Percentiles rank a stretch among this genome's conserved stretches.
These are phyloP conservation scores for Lasioglossum marginatum DNA, from an alignment of 2,888 invertebrate species.

Conservation along the genomic window DNA sequence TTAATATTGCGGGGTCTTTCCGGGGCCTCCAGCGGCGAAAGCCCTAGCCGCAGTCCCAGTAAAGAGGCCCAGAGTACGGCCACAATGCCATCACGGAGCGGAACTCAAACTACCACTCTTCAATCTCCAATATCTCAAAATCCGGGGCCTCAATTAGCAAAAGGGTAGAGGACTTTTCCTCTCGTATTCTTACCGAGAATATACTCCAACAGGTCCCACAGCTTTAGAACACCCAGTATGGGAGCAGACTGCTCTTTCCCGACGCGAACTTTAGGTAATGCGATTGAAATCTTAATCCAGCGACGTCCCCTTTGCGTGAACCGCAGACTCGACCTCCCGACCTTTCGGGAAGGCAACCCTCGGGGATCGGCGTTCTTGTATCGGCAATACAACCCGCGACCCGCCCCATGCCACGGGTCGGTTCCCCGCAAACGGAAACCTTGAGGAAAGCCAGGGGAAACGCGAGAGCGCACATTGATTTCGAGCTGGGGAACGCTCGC, in stretches of 20 bases:
- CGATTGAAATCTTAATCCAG: conserved; percentile 45
- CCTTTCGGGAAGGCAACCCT: conserved; percentile 3
- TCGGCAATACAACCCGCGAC: background rate
- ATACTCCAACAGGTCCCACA: background rate
- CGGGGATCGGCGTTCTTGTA: background rate
- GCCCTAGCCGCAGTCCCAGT: background rate
- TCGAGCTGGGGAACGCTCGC: background rate
- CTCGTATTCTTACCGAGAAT: background rate
- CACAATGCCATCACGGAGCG: too few relatives aligned
- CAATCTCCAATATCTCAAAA: background rate
- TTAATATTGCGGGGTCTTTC: background rate
- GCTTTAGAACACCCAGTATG: background rate
- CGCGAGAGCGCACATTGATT: background rate
- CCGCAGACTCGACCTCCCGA: background rate
- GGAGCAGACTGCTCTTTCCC: background rate
- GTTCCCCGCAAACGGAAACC: background rate
- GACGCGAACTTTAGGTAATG: conserved; percentile 26
- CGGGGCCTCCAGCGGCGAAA: background rate
- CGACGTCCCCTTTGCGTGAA: background rate
- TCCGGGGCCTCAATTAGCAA: background rate
- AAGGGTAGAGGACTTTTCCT: background rate
- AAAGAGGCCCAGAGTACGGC: too few relatives aligned
- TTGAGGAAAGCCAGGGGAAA: background rate
- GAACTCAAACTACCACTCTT: background rate
- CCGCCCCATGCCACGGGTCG: background rate